These are phyloP conservation scores for Oscheius sp. DNA, from an alignment of 2,888 invertebrate genomes.

Conservation along the genomic window DNA sequence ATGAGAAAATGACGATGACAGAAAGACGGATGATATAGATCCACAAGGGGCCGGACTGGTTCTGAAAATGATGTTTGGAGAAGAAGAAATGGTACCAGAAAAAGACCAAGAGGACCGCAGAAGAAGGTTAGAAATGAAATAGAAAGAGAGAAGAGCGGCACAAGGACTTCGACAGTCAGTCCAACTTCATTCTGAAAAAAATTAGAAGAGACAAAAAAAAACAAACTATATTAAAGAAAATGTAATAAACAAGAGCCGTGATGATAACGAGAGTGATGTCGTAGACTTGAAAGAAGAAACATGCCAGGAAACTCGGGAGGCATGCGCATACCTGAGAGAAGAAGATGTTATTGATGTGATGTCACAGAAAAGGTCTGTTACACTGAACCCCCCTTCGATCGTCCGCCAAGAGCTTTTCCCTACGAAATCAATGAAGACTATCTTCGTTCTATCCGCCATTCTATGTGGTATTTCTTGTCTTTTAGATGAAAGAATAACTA, in stretches of 20 bases:
- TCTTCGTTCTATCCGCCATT: too few relatives aligned
- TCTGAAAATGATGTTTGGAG: not conserved
- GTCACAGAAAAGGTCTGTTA: too few relatives aligned
- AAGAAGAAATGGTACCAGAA: not conserved
- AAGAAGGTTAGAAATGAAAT: slow-evolving; percentile 8
- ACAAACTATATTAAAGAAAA: slow-evolving; percentile 1
- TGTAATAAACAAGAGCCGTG: not conserved
- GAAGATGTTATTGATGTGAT: too few relatives aligned
- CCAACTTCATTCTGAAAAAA: not conserved
- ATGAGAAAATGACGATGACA: not conserved
- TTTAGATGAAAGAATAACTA: too few relatives aligned
- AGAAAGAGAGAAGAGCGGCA: slow-evolving; percentile 10
- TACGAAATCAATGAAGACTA: too few relatives aligned
- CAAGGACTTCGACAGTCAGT: not conserved
- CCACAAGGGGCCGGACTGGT: not conserved
- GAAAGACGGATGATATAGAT: not conserved
- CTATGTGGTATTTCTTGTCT: too few relatives aligned
- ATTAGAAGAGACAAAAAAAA: not conserved
- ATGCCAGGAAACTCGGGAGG: slow-evolving; percentile 30
- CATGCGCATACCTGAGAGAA: slow-evolving; percentile 24
- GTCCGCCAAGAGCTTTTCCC: too few relatives aligned
- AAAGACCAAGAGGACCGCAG: slow-evolving; percentile 20
- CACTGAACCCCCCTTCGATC: too few relatives aligned
- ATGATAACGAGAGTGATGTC: not conserved
- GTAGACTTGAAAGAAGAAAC: slow-evolving; percentile 24